These are phyloP conservation scores for Plagiodera versicolora DNA, from an alignment of 2,888 invertebrate species.

Conservation along the genomic window DNA sequence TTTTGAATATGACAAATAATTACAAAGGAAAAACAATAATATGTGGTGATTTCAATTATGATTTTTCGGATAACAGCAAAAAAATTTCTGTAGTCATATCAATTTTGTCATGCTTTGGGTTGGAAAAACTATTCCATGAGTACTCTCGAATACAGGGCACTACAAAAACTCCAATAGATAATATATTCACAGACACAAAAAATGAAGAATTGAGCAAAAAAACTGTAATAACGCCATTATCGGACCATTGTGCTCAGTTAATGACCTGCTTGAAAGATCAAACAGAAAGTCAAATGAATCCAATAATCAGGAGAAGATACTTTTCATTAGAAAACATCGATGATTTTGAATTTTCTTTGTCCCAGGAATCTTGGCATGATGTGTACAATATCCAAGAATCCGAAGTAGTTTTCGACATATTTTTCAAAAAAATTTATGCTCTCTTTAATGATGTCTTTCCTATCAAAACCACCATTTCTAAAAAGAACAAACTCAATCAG, in stretches of 20 bases:
- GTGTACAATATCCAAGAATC: background rate
- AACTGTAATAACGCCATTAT: conserved; percentile 1
- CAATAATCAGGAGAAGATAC: background rate
- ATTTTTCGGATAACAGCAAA: too few species aligned
- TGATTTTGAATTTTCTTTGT: background rate
- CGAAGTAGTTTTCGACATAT: background rate
- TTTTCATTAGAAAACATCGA: background rate
- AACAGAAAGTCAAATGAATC: background rate
- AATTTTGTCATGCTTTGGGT: background rate
- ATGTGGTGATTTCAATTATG: too few species aligned
- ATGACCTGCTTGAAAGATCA: background rate
- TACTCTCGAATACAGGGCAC: conserved; percentile 3
- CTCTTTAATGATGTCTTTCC: background rate
- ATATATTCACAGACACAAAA: background rate
- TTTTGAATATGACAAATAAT: background rate
- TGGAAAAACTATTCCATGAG: conserved; percentile 4
- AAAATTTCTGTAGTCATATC: background rate
- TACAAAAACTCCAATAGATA: conserved; percentile 1
- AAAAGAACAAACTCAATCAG: background rate
- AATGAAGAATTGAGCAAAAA: conserved; percentile 2
- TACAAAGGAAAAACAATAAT: conserved; percentile 8
- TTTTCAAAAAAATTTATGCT: background rate
- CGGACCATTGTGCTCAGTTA: background rate
- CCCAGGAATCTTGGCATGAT: background rate
- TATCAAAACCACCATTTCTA: background rate